Evolutionary conservation across 1,140 invertebrate genomes (phyloP).

Genomic region (Bombus cullumanus): DNA sequence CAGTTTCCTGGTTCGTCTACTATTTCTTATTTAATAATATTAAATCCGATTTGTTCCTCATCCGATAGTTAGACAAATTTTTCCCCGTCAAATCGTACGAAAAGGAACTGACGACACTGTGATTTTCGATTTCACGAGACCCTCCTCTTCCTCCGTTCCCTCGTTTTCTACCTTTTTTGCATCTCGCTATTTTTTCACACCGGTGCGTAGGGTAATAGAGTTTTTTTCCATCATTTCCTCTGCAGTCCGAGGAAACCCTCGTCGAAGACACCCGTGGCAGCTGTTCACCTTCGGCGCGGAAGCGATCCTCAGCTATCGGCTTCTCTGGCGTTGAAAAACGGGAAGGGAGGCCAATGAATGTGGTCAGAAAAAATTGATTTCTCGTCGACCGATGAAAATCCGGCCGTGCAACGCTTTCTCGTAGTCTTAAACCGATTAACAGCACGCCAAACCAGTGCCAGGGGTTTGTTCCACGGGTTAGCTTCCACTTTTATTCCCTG

Average conservation of each 20-base stretch:
- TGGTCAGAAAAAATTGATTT: slow-evolving; percentile 18
- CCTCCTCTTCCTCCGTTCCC: no score
- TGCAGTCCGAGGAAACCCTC: slow-evolving; percentile 47
- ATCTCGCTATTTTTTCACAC: neutral
- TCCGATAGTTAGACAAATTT: neutral
- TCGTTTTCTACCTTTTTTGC: neutral
- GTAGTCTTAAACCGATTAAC: slow-evolving; percentile 40
- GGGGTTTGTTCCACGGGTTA: neutral
- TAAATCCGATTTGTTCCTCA: no score
- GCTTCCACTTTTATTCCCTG: no score
- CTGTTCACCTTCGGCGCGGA: slow-evolving; percentile 53
- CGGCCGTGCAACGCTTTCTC: slow-evolving; percentile 16
- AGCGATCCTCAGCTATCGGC: slow-evolving; percentile 50
- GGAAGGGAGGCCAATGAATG: neutral
- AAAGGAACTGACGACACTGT: neutral
- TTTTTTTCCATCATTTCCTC: slow-evolving; percentile 48
- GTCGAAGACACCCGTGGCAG: slow-evolving; percentile 42
- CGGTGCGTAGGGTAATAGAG: neutral
- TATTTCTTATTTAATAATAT: no score
- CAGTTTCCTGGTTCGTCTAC: no score
- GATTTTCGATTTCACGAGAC: neutral
- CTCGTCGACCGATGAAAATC: slow-evolving; percentile 16
- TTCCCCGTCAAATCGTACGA: neutral
- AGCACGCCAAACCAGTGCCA: neutral
- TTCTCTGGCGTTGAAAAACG: slow-evolving; percentile 38